phyloP scores from a whole-genome alignment of 2,113 vertebrate genomes.

The Zingel zingel region DNA sequence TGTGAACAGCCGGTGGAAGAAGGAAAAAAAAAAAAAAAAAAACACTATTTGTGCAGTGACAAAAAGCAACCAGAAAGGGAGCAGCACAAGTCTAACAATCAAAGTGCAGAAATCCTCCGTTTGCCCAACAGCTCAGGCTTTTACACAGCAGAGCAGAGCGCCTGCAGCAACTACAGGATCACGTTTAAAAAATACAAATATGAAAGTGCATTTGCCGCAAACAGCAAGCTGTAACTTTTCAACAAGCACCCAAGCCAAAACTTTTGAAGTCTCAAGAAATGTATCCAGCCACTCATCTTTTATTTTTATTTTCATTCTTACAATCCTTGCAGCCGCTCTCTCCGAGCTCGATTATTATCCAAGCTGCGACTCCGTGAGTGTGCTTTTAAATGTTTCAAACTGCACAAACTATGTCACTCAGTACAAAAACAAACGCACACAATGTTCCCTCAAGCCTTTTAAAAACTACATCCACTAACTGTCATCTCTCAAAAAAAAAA shows the following conservation, averaged over 20 bases:
- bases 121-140: constrained; percentile 23
- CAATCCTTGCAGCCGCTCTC: constrained; percentile 12
- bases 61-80: constrained; percentile 29
- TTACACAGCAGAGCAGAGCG: constrained; percentile 15
- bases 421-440: constrained; percentile 66
- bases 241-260: constrained; percentile 49
- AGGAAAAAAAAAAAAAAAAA: not conserved
- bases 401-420: constrained; percentile 61
- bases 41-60: constrained; percentile 61
- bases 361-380: constrained; percentile 20
- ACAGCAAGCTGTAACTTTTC: constrained; percentile 61
- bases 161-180: not conserved
- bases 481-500: constrained; percentile 64
- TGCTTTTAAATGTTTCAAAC: constrained; percentile 59
- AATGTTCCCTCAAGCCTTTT: constrained; percentile 58
- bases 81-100: constrained; percentile 36
- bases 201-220: constrained; percentile 29
- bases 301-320: constrained; percentile 1
- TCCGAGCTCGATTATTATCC: constrained; percentile 19
- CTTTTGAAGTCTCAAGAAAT: constrained; percentile 51
- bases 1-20: constrained; percentile 65
- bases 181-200: constrained; percentile 5
- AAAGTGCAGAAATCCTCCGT: constrained; percentile 47
- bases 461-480: constrained; percentile 70
- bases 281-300: constrained; percentile 9